Base-by-base conservation (phyloP, 2,888 invertebrate genomes). In the Orgyia antiqua region DNA sequence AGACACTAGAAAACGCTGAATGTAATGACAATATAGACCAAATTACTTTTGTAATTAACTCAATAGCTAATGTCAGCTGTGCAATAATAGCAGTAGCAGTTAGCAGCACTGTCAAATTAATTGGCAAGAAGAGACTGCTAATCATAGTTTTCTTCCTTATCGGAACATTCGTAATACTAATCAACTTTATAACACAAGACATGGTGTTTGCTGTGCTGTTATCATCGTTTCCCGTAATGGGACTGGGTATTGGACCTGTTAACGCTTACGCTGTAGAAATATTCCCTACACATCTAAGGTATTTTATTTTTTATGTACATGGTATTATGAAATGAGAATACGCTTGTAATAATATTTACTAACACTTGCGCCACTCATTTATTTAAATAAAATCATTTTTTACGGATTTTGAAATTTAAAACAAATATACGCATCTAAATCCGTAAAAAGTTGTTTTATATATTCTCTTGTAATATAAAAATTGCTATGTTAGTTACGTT, bases 231-330 rank as follows among this genome's bases (percentile, higher is more conserved):
- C 76, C 77, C 3, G 37, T 87, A 0, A 56, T 68, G 41, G 83
- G 69, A 0, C 38, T 84, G 1, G 65, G 62, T 1, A 70, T 87
- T 23, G 87, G 87, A 1, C 80, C 87, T 0, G 59, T 84, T 1
- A 87, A 84, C 39, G 82, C 86, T 0, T 87, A 65, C 44, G 67
- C 77, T 24, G 79, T 86, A 3, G 75, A 78, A 42, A 72, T 84
- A 32, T 87, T 86, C 27, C 87, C 87, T 0, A 87, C 86, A 1
- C 50, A 79, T 52, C 65, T 84, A 26, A 79, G 87, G 87, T 87
- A 45, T 55, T 25, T 20, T 17, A 10, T 21, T 13, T 4, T 15
- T 15, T 15, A 4, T 15, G 6, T 15, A 15, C 15, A 15, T 4
- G 15, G n/a, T n/a, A n/a, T n/a, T n/a, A n/a, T n/a, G n/a, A n/a